Conservation (phyloP, 1,140 invertebrate species). For the Bombus fervidus region DNA sequence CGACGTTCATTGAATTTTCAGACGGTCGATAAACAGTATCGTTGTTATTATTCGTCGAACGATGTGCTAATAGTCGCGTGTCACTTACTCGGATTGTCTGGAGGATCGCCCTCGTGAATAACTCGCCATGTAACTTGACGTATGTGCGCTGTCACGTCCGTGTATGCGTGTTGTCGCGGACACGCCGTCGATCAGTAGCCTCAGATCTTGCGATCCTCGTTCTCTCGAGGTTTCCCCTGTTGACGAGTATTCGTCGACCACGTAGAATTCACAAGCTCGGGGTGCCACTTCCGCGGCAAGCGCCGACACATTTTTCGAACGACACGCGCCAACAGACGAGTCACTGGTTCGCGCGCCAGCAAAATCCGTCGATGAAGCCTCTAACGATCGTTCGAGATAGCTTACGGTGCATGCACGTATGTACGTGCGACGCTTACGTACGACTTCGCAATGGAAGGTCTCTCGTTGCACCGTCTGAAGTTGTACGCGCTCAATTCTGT, state of each 20-base stretch:
- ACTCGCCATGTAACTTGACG: conserved; percentile 42
- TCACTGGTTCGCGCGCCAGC: neutral
- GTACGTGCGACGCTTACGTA: conserved; percentile 28
- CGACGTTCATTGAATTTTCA: too few species aligned
- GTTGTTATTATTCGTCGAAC: neutral
- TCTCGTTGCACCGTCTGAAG: conserved; percentile 42
- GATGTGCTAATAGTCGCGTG: neutral
- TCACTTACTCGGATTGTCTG: conserved; percentile 49
- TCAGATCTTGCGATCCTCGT: conserved; percentile 4
- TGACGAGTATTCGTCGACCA: neutral
- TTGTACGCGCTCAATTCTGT: conserved; percentile 35
- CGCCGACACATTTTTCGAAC: conserved; percentile 54
- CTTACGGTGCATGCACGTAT: neutral
- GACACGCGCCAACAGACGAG: neutral
- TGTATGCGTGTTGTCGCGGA: neutral
- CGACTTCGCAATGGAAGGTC: conserved; percentile 41
- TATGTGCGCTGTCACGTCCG: conserved; percentile 12
- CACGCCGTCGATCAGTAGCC: neutral
- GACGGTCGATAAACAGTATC: too few species aligned
- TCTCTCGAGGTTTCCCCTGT: neutral
- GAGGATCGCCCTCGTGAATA: conserved; percentile 45
- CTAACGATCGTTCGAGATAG: neutral
- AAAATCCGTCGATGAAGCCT: neutral
- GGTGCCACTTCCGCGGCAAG: conserved; percentile 12
- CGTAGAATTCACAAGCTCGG: neutral